These are phyloP conservation scores for Diorhabda carinulata DNA, from an alignment of 1,140 invertebrate genomes.

Conservation along the genomic window DNA sequence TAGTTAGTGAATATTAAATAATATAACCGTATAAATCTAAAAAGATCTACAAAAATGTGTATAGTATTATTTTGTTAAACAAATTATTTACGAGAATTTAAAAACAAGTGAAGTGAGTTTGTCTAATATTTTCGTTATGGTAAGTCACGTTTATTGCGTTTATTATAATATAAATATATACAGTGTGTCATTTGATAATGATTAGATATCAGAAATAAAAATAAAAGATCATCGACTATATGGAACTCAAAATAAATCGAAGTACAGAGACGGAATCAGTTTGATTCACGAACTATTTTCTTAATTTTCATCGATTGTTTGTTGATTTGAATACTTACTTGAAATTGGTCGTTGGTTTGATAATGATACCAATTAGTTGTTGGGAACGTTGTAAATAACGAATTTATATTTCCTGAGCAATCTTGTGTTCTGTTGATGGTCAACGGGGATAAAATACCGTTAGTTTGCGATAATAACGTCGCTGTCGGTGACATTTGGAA, in stretches of 20 bases:
- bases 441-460: slow-evolving; percentile 12
- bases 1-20: too few relatives aligned
- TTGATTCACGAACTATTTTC: too few relatives aligned
- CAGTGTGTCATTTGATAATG: too few relatives aligned
- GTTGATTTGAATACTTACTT: slow-evolving; percentile 17
- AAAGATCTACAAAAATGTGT: too few relatives aligned
- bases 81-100: too few relatives aligned
- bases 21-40: too few relatives aligned
- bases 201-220: too few relatives aligned
- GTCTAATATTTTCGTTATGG: background rate
- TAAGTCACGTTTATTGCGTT: background rate
- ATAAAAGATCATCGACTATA: too few relatives aligned
- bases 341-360: slow-evolving; percentile 27
- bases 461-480: slow-evolving; percentile 26
- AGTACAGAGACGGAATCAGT: too few relatives aligned
- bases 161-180: background rate
- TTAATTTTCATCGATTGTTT: too few relatives aligned
- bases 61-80: too few relatives aligned
- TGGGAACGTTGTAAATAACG: slow-evolving; percentile 26
- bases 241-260: too few relatives aligned
- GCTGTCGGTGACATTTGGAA: slow-evolving; percentile 37
- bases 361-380: slow-evolving; percentile 33
- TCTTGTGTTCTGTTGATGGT: slow-evolving; percentile 21
- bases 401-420: slow-evolving; percentile 23
- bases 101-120: background rate